phyloP scores from a whole-genome alignment of 2,113 vertebrate genomes.

The Pygoscelis antarcticus region DNA sequence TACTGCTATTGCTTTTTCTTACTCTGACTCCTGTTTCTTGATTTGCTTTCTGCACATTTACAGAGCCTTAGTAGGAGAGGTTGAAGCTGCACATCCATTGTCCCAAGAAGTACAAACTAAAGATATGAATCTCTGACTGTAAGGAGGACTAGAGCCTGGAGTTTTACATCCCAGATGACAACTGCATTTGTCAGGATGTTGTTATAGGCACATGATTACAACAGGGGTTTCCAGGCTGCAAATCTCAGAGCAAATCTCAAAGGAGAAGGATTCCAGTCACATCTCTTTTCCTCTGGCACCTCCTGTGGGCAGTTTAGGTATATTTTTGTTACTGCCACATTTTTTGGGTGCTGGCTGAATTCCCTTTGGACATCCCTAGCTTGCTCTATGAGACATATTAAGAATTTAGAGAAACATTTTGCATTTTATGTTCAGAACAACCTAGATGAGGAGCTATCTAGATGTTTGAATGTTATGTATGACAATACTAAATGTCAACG shows the following conservation, averaged over 20 bases:
- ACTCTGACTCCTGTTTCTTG: not conserved
- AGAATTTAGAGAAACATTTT: not conserved
- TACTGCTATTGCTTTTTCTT: not conserved
- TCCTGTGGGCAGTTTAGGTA: not conserved
- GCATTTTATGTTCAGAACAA: not conserved
- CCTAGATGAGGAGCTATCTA: not conserved
- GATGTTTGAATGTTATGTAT: not conserved
- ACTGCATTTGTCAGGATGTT: not conserved
- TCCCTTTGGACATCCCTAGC: not conserved
- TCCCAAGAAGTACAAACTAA: not conserved
- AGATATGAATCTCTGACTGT: not conserved
- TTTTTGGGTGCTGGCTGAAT: not conserved
- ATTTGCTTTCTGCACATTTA: not conserved
- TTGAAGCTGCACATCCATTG: not conserved
- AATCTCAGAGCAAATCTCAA: not conserved
- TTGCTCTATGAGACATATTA: not conserved
- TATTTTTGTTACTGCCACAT: not conserved
- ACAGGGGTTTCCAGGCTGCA: not conserved
- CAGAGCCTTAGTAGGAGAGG: not conserved
- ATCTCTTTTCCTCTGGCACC: not conserved
- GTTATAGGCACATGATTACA: not conserved
- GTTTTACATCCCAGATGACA: not conserved
- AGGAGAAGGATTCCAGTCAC: not conserved
- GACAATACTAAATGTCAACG: not conserved
- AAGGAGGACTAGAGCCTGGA: not conserved